phyloP scores from a whole-genome alignment of 2,113 vertebrate species.

The Porphyrio hochstetteri region DNA sequence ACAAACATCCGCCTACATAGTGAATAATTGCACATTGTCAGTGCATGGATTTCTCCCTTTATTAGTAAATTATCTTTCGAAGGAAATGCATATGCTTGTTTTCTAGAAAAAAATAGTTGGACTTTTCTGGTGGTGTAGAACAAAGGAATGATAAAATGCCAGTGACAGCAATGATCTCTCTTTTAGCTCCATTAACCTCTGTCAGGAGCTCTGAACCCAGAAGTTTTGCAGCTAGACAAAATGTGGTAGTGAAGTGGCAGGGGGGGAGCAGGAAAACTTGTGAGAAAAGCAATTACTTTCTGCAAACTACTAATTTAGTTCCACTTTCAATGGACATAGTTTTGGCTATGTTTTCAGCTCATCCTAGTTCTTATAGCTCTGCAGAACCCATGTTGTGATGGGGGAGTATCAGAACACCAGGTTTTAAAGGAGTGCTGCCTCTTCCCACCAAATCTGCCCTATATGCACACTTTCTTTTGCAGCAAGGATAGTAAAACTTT shows the following conservation, averaged over 20 bases:
- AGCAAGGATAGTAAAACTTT: no score
- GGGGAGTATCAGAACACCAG: rapidly evolving
- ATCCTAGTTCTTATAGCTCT: not conserved
- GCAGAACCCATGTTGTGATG: rapidly evolving
- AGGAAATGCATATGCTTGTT: not conserved
- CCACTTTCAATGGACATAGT: rapidly evolving
- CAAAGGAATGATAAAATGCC: not conserved
- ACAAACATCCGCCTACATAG: not conserved
- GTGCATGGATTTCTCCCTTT: not conserved
- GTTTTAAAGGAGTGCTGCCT: not conserved
- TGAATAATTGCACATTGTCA: not conserved
- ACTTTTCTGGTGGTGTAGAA: not conserved
- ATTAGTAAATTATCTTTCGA: not conserved
- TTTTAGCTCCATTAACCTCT: not conserved
- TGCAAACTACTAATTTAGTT: not conserved
- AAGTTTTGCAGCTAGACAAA: not conserved
- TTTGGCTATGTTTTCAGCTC: not conserved
- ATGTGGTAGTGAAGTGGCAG: no score
- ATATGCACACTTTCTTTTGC: rapidly evolving
- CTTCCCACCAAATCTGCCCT: not conserved
- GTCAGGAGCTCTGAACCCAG: not conserved
- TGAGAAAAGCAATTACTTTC: not conserved
- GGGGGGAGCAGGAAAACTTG: rapidly evolving
- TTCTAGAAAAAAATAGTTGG: not conserved
- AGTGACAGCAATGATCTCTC: not conserved